Base-by-base conservation (phyloP, 2,797 vertebrate genomes). In the Lates japonicus region DNA sequence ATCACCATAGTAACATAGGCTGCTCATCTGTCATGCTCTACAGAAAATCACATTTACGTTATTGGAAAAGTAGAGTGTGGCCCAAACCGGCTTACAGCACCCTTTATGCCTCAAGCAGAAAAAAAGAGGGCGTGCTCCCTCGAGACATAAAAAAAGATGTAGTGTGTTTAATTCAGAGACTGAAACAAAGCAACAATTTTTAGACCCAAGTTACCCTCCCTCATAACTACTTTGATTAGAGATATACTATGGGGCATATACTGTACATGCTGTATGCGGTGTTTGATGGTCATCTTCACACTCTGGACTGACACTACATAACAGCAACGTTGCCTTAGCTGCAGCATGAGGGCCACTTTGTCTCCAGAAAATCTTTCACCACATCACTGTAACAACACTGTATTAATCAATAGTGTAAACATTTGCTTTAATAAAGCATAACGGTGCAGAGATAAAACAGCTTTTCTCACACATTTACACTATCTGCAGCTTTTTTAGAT, bases 21-120 rank as follows among this genome's bases (percentile, higher is more conserved):
- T 67, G 41, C 42, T 75, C 62, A 71, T 80, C 46, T 41, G 55
- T 77, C 73, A 82, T 71, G 33, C 46, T 62, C 48, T 20, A 29
- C 10, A 76, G n/a, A 71, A 74, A 70, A 76, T 55, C n/a, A 6
- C 35, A 20, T 74, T 51, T 12, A 19, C 13, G 9, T 63, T 66
- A 57, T 25, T 77, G 22, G n/a, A 64, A 60, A 54, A 33, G 22
- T 65, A 57, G 55, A 8, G 49, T 3, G 10, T 16, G 2, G 74
- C 37, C 10, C 46, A 61, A 66, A 78, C 54, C 8, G 1, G 7
- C 44, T 33, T 57, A 31, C 17, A 66, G 33, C 41, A 61, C 4
- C 25, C 1, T 44, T 12, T 58, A 22, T 73, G 54, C 52, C 60
- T 75, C 7, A 16, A 70, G 55, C 81, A 37, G 52, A 39, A 67